These are phyloP conservation scores for Scomber colias DNA, from an alignment of 2,113 vertebrate genomes.

Conservation along the genomic window DNA sequence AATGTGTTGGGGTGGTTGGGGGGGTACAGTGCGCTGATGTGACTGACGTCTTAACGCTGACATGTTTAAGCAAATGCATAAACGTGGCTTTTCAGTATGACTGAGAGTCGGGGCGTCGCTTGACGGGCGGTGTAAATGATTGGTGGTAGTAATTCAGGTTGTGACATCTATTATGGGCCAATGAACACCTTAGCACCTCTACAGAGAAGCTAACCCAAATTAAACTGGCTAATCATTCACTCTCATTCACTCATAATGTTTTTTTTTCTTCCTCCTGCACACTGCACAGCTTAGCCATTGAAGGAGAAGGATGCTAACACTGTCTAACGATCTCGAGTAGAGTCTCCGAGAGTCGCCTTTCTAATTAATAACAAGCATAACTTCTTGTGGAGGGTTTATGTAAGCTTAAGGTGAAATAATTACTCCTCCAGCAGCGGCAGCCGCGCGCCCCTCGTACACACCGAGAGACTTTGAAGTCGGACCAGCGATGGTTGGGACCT, in stretches of 20 bases:
- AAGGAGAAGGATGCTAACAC: constrained; percentile 54
- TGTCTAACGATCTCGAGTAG: constrained; percentile 65
- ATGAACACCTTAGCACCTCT: constrained; percentile 72
- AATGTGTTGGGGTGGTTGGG: constrained; percentile 42
- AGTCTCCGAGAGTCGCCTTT: constrained; percentile 51
- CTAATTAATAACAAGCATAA: constrained; percentile 73
- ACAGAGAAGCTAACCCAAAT: constrained; percentile 66
- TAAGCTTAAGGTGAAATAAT: constrained; percentile 66
- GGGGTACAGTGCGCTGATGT: constrained; percentile 32
- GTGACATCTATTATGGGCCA: constrained; percentile 77
- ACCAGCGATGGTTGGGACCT: constrained; percentile 30
- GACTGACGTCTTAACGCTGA: constrained; percentile 49
- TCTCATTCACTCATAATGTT: constrained; percentile 67
- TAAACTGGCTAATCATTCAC: constrained; percentile 75
- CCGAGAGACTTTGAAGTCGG: constrained; percentile 64
- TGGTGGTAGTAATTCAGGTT: constrained; percentile 72
- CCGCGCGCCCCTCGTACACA: constrained; percentile 1
- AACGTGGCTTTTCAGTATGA: constrained; percentile 16
- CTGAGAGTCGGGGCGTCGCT: constrained; percentile 40
- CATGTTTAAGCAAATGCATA: constrained; percentile 31
- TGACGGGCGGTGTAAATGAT: constrained; percentile 72
- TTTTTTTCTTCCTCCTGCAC: constrained; percentile 15
- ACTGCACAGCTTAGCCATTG: constrained; percentile 67
- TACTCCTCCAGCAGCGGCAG: constrained; percentile 38
- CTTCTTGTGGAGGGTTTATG: constrained; percentile 52